Conservation (phyloP, 2,113 vertebrate species). For the Lipophrys pholis region DNA sequence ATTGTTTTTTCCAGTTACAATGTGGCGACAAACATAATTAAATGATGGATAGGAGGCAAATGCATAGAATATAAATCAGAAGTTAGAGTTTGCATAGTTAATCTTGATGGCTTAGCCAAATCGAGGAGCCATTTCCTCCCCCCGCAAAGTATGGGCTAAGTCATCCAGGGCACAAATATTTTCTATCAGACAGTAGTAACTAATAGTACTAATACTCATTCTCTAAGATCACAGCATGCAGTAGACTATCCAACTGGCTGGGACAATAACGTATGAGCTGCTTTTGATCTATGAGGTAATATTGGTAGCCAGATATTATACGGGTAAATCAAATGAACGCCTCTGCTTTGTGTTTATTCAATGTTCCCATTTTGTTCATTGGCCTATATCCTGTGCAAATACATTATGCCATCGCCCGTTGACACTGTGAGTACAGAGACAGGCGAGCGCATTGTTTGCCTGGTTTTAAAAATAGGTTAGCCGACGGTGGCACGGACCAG, state of each 20-base stretch:
- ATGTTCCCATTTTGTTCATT: conserved; percentile 41
- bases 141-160: too few relatives aligned
- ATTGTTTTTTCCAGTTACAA: neutral
- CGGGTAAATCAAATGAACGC: conserved; percentile 1
- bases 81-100: too few relatives aligned
- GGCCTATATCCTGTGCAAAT: conserved; percentile 37
- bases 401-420: conserved; percentile 48
- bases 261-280: neutral
- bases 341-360: conserved; percentile 36
- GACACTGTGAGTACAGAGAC: conserved; percentile 27
- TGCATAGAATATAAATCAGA: too few relatives aligned
- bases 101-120: too few relatives aligned
- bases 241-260: too few relatives aligned
- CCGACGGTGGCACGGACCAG: conserved; percentile 5
- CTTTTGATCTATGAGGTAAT: conserved; percentile 2
- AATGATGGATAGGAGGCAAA: neutral
- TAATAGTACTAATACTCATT: too few relatives aligned
- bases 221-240: too few relatives aligned
- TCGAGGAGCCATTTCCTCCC: too few relatives aligned
- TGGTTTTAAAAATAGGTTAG: conserved; percentile 32
- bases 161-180: too few relatives aligned
- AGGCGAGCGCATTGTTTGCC: conserved; percentile 12
- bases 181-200: too few relatives aligned
- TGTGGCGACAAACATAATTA: neutral
- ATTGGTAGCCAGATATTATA: conserved; percentile 2